Evolutionary conservation across 2,888 invertebrate genomes (phyloP).

Genomic region (Rhagonycha lutea): DNA sequence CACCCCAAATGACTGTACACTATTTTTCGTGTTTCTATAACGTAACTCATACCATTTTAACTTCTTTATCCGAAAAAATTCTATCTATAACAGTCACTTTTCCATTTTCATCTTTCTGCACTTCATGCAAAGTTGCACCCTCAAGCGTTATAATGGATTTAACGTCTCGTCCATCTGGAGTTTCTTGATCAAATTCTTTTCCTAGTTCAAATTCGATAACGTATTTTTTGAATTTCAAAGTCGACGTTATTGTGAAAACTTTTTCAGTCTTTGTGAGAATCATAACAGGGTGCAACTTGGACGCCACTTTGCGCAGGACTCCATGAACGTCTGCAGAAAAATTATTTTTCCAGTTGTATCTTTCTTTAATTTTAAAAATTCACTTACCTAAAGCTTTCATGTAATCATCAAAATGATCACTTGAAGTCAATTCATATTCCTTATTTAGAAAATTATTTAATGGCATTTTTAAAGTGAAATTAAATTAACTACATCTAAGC

Average conservation of each 20-base stretch:
- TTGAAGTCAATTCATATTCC: slow-evolving; percentile 78
- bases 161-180: slow-evolving; percentile 87
- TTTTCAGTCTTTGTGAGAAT: slow-evolving; percentile 80
- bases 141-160: slow-evolving; percentile 76
- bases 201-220: slow-evolving; percentile 82
- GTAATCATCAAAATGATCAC: slow-evolving; percentile 88
- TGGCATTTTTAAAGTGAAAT: slow-evolving; percentile 32
- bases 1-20: too few species aligned
- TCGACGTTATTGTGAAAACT: slow-evolving; percentile 75
- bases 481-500: background rate
- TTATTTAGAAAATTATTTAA: slow-evolving; percentile 61
- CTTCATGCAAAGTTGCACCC: slow-evolving; percentile 79
- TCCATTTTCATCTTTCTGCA: slow-evolving; percentile 76
- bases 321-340: slow-evolving; percentile 77
- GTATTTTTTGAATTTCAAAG: slow-evolving; percentile 87
- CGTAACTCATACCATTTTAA: slow-evolving; percentile 69
- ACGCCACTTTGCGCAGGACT: slow-evolving; percentile 86
- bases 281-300: slow-evolving; percentile 80
- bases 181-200: slow-evolving; percentile 88
- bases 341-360: background rate
- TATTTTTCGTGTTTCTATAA: too few species aligned
- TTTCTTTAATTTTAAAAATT: background rate
- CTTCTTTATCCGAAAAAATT: slow-evolving; percentile 74
- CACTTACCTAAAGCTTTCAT: slow-evolving; percentile 84
- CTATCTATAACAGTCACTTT: slow-evolving; percentile 67